phyloP scores from a whole-genome alignment of 30 jellyfish, hydroid and myxozoan species.

The Rhopilema esculentum region DNA sequence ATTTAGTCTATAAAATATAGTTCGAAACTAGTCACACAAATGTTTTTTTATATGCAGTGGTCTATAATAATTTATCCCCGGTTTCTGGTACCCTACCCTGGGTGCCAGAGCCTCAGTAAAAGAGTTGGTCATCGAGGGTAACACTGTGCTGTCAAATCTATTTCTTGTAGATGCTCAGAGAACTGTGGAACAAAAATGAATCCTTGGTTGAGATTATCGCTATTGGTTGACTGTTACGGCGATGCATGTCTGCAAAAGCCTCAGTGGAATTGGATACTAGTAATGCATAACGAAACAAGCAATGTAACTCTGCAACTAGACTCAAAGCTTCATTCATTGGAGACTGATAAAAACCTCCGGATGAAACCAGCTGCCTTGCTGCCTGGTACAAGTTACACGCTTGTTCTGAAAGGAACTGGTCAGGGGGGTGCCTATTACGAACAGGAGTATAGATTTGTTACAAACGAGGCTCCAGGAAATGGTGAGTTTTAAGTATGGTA shows the following conservation, averaged over 20 bases:
- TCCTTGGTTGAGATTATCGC: conserved; percentile 2
- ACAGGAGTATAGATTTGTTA: conserved; percentile 11
- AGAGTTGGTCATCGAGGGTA: no score
- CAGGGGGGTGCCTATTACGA: conserved; percentile 38
- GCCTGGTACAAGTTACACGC: conserved; percentile 16
- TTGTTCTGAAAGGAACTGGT: conserved; percentile 46
- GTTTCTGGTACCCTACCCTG: no score
- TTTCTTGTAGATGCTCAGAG: conserved; percentile 26
- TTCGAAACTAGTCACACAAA: no score
- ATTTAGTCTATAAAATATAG: no score
- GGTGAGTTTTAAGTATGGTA: conserved; percentile 4
- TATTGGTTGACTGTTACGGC: conserved; percentile 41
- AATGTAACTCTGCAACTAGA: conserved; percentile 1
- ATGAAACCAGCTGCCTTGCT: conserved; percentile 44
- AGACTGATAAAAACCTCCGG: conserved; percentile 28
- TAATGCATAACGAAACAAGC: conserved; percentile 6
- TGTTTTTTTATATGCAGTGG: no score
- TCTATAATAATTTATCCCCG: no score
- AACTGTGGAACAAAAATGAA: conserved; percentile 34
- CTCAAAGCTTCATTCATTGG: conserved; percentile 31
- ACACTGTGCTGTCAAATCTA: no score
- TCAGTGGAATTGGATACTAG: conserved; percentile 32
- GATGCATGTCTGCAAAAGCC: conserved; percentile 55
- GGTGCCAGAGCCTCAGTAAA: no score
- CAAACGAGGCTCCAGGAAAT: conserved; percentile 27